These are phyloP conservation scores for Emydura subglobosa DNA, from an alignment of 2,113 vertebrate genomes.

Conservation along the genomic window DNA sequence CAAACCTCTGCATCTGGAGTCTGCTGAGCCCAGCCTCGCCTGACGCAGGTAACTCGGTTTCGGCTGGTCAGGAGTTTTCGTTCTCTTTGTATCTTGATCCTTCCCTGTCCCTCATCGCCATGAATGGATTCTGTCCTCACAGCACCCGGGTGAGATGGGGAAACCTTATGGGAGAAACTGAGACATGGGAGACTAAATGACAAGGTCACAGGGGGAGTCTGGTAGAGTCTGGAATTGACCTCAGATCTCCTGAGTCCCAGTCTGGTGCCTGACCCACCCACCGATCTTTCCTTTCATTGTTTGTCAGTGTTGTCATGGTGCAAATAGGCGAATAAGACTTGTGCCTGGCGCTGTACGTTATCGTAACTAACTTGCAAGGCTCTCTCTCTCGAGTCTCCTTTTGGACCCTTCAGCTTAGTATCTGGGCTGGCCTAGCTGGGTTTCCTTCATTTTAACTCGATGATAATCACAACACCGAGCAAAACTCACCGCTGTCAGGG, in stretches of 20 bases:
- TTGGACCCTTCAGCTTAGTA: not conserved
- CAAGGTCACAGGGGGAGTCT: not conserved
- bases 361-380: not conserved
- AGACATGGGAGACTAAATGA: not conserved
- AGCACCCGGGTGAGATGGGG: accelerated
- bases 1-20: not conserved
- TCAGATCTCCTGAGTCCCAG: not conserved
- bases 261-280: not conserved
- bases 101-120: no score
- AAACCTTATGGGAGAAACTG: not conserved
- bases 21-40: not conserved
- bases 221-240: not conserved
- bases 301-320: not conserved
- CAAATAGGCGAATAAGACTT: not conserved
- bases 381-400: not conserved
- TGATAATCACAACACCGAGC: not conserved
- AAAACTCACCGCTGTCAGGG: not conserved
- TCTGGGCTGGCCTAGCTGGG: not conserved
- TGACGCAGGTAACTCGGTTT: not conserved
- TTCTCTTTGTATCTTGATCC: no score
- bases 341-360: not conserved
- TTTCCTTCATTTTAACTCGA: not conserved
- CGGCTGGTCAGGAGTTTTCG: not conserved
- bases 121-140: not conserved
- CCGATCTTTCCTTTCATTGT: not conserved